These are phyloP conservation scores for Chrysopa pallens DNA, from an alignment of 1,140 invertebrate species.

Conservation along the genomic window DNA sequence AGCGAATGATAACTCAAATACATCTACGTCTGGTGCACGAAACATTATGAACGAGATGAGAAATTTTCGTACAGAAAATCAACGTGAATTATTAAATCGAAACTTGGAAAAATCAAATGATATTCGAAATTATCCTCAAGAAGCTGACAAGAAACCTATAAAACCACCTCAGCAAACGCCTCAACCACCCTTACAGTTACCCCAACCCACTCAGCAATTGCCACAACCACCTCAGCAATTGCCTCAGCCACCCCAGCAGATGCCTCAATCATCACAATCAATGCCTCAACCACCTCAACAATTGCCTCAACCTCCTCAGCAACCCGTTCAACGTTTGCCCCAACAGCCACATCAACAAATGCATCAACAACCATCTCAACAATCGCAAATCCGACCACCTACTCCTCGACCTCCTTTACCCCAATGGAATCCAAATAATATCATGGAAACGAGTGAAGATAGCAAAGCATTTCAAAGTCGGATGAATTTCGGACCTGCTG, in stretches of 20 bases:
- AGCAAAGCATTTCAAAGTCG: conserved; percentile 33
- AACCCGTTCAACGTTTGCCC: conserved; percentile 15
- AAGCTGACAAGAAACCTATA: too few species aligned
- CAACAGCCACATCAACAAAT: conserved; percentile 3
- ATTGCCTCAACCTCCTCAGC: neutral
- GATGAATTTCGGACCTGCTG: conserved; percentile 31
- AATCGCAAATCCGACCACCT: conserved; percentile 15
- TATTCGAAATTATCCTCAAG: too few species aligned
- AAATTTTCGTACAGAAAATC: neutral
- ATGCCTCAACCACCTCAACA: too few species aligned
- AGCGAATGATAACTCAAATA: too few species aligned
- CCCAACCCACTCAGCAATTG: too few species aligned
- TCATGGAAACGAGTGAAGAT: conserved; percentile 17
- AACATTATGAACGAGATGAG: neutral
- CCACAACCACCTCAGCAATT: too few species aligned
- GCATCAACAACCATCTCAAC: conserved; percentile 14
- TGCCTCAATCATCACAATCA: too few species aligned
- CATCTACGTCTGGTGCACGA: neutral
- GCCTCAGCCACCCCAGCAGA: too few species aligned
- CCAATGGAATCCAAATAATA: conserved; percentile 22
- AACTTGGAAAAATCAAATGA: neutral
- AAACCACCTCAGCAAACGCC: too few species aligned
- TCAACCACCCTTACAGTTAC: too few species aligned
- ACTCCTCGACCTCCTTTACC: conserved; percentile 12
- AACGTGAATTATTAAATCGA: neutral